Percentiles rank a stretch among this genome's conserved stretches.
phyloP scores from a whole-genome alignment of 2,113 vertebrate genomes.

The Anguilla rostrata region DNA sequence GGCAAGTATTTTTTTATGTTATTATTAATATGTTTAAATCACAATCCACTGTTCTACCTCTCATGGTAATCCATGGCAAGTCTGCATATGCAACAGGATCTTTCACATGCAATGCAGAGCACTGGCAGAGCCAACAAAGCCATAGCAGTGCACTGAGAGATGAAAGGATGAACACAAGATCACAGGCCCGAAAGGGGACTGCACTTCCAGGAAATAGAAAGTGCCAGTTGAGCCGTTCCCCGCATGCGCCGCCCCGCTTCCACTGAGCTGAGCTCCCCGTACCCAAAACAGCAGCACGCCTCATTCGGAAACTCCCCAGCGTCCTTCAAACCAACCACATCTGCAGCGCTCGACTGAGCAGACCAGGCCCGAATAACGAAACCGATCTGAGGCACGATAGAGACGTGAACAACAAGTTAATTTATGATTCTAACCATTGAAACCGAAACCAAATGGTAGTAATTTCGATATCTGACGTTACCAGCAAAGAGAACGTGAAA shows the following conservation, averaged over 20 bases:
- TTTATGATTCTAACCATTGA: not conserved
- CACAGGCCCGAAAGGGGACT: not conserved
- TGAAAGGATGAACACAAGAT: not conserved
- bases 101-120: too few species aligned
- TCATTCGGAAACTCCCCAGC: not conserved
- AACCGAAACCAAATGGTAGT: too few species aligned
- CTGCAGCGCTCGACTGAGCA: not conserved
- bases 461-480: not conserved
- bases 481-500: not conserved
- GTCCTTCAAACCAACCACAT: not conserved
- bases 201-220: not conserved
- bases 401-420: not conserved
- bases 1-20: too few species aligned
- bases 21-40: not conserved
- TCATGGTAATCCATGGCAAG: not conserved
- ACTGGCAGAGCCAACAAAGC: too few species aligned
- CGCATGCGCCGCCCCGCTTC: not conserved
- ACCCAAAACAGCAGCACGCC: not conserved
- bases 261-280: not conserved
- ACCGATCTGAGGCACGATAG: not conserved
- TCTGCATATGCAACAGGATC: not conserved
- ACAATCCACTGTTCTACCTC: not conserved
- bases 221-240: not conserved
- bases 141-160: not conserved
- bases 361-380: not conserved